Percentiles rank a stretch among this genome's conserved stretches.
These are phyloP conservation scores for Mamestra configurata DNA, from an alignment of 1,140 invertebrate species.

Conservation along the genomic window DNA sequence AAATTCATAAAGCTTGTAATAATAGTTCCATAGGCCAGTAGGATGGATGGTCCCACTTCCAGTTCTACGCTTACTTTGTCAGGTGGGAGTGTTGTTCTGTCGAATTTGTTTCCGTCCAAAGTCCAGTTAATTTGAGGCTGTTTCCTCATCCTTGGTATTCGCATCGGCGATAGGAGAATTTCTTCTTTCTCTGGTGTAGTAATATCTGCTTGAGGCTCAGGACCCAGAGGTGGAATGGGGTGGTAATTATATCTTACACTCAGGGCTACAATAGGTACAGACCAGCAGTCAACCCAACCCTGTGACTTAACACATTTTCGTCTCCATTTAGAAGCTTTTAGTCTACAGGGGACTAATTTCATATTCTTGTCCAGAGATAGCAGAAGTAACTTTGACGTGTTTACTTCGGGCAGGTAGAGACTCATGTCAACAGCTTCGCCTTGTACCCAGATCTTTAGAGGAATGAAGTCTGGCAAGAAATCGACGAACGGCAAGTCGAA, in stretches of 20 bases:
- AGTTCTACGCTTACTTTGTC: conserved; percentile 97
- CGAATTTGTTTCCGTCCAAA: conserved; percentile 92
- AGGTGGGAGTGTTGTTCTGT: conserved; percentile 94
- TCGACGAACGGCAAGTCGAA: conserved; percentile 97
- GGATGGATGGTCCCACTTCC: conserved; percentile 97
- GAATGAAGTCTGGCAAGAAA: conserved; percentile 95
- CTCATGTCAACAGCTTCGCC: conserved; percentile 97
- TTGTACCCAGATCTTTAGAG: conserved; percentile 97
- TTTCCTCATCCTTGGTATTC: conserved; percentile 94
- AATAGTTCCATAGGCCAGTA: conserved; percentile 96
- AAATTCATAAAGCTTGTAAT: conserved; percentile 96
- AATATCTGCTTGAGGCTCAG: conserved; percentile 95
- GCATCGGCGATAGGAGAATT: conserved; percentile 95
- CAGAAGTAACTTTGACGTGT: conserved; percentile 94
- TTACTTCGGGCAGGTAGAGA: conserved; percentile 96
- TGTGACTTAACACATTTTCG: conserved; percentile 93
- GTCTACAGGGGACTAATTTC: conserved; percentile 91
- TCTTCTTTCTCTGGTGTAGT: conserved; percentile 98
- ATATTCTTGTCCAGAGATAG: conserved; percentile 96
- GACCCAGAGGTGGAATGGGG: conserved; percentile 95
- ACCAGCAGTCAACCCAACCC: conserved; percentile 99
- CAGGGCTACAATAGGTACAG: conserved; percentile 96
- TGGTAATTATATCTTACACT: conserved; percentile 97
- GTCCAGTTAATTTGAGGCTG: conserved; percentile 91
- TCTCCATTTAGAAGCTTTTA: conserved; percentile 92